A percentile compares a stretch with the other conserved stretches of the same genome.
These are phyloP conservation scores for Myoxocephalus aenaeus DNA, from an alignment of 2,797 vertebrate species.

Conservation along the genomic window DNA sequence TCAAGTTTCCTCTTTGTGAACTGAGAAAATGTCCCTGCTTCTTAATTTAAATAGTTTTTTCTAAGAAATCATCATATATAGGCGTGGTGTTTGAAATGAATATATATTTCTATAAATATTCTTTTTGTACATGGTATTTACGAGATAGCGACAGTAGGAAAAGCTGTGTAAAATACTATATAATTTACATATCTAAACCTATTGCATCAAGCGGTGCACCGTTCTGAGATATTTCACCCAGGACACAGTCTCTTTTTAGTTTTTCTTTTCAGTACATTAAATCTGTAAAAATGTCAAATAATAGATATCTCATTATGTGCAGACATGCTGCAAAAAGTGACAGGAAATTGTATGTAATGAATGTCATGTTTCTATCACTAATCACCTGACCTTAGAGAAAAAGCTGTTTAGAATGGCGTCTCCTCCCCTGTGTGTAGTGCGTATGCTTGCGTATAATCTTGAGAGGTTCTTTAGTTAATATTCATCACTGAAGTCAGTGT, in stretches of 20 bases:
- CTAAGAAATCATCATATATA: background rate
- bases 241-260: no score
- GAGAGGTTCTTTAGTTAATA: background rate
- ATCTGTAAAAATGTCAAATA: no score
- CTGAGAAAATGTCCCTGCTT: background rate
- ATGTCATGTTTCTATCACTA: constrained; percentile 21
- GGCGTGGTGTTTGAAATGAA: background rate
- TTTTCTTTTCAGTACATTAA: background rate
- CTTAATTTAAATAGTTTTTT: background rate
- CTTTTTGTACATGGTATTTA: background rate
- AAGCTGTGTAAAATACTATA: background rate
- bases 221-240: background rate
- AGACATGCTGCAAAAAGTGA: constrained; percentile 1
- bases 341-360: constrained; percentile 9
- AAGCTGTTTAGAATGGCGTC: constrained; percentile 1
- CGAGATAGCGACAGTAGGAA: background rate
- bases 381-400: constrained; percentile 2
- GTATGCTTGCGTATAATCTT: background rate
- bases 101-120: constrained; percentile 1
- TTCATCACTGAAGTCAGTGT: background rate
- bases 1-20: background rate
- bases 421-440: background rate
- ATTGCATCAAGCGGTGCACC: background rate
- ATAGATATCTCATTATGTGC: background rate
- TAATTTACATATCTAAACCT: background rate